A percentile compares a stretch with the other conserved stretches of the same genome.
Conservation (phyloP, 2,113 vertebrate genomes). For the Urocolius indicus region DNA sequence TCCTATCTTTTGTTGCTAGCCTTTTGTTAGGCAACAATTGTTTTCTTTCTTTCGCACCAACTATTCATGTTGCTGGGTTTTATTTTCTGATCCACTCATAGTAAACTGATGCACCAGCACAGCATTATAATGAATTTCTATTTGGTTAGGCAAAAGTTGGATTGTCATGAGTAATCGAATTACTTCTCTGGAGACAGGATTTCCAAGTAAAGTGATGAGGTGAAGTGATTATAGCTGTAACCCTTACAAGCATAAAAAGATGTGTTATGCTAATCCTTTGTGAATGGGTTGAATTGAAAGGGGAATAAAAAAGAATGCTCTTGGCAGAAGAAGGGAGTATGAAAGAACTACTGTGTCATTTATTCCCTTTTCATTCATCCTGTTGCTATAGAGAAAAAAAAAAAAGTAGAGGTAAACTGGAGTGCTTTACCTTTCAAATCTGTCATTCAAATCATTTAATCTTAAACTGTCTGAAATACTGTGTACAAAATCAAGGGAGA, state of each 20-base stretch:
- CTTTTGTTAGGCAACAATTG: slow-evolving; percentile 26
- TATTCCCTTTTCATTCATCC: slow-evolving; percentile 51
- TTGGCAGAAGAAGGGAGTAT: slow-evolving; percentile 17
- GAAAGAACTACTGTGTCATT: slow-evolving; percentile 54
- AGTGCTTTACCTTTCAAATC: slow-evolving; percentile 40
- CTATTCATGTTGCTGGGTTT: slow-evolving; percentile 24
- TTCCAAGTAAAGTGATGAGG: slow-evolving; percentile 61
- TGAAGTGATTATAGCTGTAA: slow-evolving; percentile 69
- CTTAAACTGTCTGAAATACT: background rate
- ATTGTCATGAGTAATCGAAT: slow-evolving; percentile 45
- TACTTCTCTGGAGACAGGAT: slow-evolving; percentile 47
- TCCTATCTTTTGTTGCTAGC: slow-evolving; percentile 21
- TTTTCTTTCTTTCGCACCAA: slow-evolving; percentile 25
- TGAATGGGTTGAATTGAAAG: slow-evolving; percentile 61
- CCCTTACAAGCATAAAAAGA: slow-evolving; percentile 62
- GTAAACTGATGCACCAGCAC: slow-evolving; percentile 19
- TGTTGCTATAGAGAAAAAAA: background rate
- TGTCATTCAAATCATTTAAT: slow-evolving; percentile 20
- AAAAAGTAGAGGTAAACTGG: background rate
- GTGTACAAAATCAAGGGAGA: background rate
- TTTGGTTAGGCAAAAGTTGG: slow-evolving; percentile 47
- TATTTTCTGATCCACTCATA: slow-evolving; percentile 22
- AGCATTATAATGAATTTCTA: slow-evolving; percentile 41
- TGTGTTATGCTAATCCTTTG: slow-evolving; percentile 66
- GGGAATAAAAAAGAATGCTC: slow-evolving; percentile 37